Evolutionary conservation across 2,113 vertebrate species (phyloP).

Genomic region (Labrus mixtus): DNA sequence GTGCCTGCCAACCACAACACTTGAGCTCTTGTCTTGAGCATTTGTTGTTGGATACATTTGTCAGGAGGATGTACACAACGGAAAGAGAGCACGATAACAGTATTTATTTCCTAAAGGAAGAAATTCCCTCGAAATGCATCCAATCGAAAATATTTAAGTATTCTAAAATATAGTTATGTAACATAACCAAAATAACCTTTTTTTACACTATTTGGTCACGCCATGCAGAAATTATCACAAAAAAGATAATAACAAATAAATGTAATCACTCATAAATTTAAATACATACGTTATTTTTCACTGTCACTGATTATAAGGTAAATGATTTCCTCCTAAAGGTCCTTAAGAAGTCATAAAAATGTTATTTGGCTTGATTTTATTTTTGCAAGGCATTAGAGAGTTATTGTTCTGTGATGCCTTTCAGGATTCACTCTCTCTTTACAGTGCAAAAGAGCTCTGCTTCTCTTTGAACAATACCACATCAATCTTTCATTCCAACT

Average conservation of each 20-base stretch:
- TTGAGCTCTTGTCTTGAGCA: conserved; percentile 81
- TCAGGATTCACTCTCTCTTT: conserved; percentile 70
- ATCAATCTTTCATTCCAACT: conserved; percentile 81
- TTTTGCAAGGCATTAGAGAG: conserved; percentile 28
- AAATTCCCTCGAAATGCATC: conserved; percentile 7
- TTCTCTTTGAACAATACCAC: conserved; percentile 81
- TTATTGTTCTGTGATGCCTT: conserved; percentile 41
- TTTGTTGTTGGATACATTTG: conserved; percentile 72
- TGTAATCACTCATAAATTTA: neutral
- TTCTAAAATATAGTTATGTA: neutral
- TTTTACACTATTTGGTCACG: neutral
- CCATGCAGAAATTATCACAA: neutral
- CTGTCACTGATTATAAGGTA: too few species aligned
- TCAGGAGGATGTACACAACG: conserved; percentile 65
- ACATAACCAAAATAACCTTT: neutral
- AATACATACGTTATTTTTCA: neutral
- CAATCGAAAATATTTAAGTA: neutral
- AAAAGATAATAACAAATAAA: neutral
- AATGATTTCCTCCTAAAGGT: neutral
- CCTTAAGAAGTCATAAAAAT: neutral
- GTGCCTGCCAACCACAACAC: conserved; percentile 79
- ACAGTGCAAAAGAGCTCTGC: conserved; percentile 68
- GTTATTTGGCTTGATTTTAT: conserved; percentile 16
- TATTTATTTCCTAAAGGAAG: conserved; percentile 16
- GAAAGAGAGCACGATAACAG: conserved; percentile 57